Percentiles rank a stretch among this genome's conserved stretches.
Conservation (phyloP, 2,113 vertebrate species). For the Dinomys branickii region DNA sequence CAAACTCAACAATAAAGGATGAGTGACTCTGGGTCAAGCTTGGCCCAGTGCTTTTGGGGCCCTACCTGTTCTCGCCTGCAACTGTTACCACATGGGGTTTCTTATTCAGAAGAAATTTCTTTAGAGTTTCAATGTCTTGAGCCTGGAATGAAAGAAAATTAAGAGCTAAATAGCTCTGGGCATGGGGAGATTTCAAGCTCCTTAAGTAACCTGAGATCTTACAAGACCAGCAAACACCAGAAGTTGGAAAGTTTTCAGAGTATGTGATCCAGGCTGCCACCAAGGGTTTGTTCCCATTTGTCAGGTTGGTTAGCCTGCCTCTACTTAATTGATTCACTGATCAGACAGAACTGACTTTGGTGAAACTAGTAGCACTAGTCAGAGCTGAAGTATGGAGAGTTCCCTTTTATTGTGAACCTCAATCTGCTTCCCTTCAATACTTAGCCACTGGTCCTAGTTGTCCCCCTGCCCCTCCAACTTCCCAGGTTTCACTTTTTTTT, state of each 20-base stretch:
- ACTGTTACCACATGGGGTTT: constrained; percentile 98
- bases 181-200: background rate
- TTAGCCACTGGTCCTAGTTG: background rate
- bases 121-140: constrained; percentile 95
- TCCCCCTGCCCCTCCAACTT: background rate
- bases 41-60: background rate
- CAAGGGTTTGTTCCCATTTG: background rate
- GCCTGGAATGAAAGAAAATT: constrained; percentile 85
- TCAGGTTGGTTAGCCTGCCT: background rate
- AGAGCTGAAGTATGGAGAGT: background rate
- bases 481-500: background rate
- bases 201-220: background rate
- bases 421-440: background rate
- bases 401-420: background rate
- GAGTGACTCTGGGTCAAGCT: background rate
- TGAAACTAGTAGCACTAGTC: background rate
- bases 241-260: background rate
- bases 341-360: background rate
- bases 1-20: background rate
- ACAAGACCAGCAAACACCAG: background rate
- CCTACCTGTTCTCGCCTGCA: constrained; percentile 95
- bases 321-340: background rate
- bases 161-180: constrained; percentile 10
- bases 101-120: constrained; percentile 96
- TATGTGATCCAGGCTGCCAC: background rate